Conservation (phyloP, 2,888 invertebrate genomes). For the Anagyrus pseudococci region DNA sequence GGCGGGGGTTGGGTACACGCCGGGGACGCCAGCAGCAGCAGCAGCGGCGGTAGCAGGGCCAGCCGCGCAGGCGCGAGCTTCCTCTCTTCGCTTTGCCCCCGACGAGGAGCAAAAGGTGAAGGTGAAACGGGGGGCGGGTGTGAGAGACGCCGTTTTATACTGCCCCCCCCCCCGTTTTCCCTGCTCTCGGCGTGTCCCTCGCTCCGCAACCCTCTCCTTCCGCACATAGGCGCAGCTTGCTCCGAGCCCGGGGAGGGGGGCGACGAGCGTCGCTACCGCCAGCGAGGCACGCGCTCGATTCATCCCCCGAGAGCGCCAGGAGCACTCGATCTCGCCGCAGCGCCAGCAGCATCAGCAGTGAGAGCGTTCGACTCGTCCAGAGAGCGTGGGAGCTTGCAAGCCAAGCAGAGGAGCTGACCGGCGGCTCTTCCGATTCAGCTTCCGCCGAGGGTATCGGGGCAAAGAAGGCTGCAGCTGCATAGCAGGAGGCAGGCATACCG, state of each 20-base stretch:
- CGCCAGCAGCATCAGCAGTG: no score
- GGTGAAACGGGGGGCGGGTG: constrained; percentile 31
- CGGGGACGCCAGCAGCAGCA: background rate
- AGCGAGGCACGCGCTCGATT: background rate
- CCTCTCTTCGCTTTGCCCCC: no score
- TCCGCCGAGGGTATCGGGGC: no score
- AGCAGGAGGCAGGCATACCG: no score
- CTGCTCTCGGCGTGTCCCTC: background rate
- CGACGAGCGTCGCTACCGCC: background rate
- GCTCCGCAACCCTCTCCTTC: background rate
- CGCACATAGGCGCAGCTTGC: no score
- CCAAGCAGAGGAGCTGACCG: no score
- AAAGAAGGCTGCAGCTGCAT: no score
- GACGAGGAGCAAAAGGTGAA: constrained; percentile 34
- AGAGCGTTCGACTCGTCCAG: constrained; percentile 13
- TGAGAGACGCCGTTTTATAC: no score
- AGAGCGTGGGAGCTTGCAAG: no score
- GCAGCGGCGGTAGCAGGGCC: background rate
- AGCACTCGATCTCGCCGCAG: background rate
- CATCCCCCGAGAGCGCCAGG: background rate
- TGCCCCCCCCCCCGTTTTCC: background rate
- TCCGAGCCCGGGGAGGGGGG: background rate
- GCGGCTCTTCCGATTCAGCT: no score
- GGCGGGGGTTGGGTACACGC: background rate
- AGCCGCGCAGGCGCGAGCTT: constrained; percentile 6